phyloP scores from a whole-genome alignment of 2,113 vertebrate genomes.

The Boulengeromyrus knoepffleri region DNA sequence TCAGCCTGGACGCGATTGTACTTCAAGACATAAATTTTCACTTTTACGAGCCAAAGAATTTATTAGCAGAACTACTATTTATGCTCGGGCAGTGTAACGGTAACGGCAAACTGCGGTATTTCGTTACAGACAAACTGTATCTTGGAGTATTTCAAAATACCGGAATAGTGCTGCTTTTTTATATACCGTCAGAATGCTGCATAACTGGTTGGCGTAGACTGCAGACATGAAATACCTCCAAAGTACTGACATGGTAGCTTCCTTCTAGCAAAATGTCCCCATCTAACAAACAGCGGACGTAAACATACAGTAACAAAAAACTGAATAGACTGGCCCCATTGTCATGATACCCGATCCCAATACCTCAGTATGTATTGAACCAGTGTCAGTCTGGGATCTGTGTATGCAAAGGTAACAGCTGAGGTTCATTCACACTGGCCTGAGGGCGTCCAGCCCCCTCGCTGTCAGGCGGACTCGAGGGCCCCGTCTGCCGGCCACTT shows the following conservation, averaged over 20 bases:
- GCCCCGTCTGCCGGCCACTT: neutral
- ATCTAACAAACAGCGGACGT: neutral
- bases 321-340: neutral
- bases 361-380: neutral
- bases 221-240: neutral
- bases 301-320: neutral
- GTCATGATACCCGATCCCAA: neutral
- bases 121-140: neutral
- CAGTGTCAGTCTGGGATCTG: neutral
- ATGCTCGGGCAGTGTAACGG: neutral
- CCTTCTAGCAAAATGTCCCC: neutral
- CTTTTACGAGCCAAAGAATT: neutral
- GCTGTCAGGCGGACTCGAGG: constrained; percentile 4
- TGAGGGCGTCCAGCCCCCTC: neutral
- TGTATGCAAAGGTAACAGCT: neutral
- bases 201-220: neutral
- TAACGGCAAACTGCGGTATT: neutral
- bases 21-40: neutral
- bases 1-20: neutral
- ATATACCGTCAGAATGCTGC: neutral
- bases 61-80: neutral
- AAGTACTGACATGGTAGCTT: neutral
- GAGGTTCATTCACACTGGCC: neutral
- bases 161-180: neutral
- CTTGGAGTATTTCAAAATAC: neutral